A percentile compares a stretch with the other conserved stretches of the same genome.
Conservation (phyloP, 1,140 invertebrate species). For the Drosophila aff. region DNA sequence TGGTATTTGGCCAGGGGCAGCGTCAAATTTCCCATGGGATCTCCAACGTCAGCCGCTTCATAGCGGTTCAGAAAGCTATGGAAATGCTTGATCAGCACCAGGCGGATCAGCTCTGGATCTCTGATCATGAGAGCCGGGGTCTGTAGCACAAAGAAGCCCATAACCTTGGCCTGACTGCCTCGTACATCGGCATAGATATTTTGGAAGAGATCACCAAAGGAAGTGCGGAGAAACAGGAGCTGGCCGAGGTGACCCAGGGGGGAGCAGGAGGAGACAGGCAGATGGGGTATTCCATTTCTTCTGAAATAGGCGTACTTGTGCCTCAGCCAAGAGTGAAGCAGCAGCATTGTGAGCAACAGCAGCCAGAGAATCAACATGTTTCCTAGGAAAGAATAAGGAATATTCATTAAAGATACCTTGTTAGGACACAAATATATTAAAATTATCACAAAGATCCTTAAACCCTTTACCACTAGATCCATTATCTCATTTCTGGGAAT, state of each 20-base stretch:
- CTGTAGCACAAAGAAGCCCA: constrained; percentile 85
- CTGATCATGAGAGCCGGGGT: constrained; percentile 85
- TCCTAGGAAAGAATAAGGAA: neutral
- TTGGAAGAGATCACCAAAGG: constrained; percentile 76
- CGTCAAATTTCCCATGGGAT: constrained; percentile 68
- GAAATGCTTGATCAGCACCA: constrained; percentile 86
- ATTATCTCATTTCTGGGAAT: neutral
- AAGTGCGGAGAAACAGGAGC: constrained; percentile 59
- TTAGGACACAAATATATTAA: neutral
- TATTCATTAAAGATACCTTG: neutral
- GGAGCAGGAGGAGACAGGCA: constrained; percentile 47
- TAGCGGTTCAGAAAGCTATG: constrained; percentile 82
- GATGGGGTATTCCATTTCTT: constrained; percentile 42
- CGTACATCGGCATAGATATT: constrained; percentile 54
- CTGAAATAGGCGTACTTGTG: constrained; percentile 66
- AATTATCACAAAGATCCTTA: neutral
- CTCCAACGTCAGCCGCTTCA: constrained; percentile 80
- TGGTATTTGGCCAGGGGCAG: constrained; percentile 78
- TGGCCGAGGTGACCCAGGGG: constrained; percentile 70
- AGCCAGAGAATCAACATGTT: constrained; percentile 21
- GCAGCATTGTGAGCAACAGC: constrained; percentile 23
- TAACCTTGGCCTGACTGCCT: constrained; percentile 37
- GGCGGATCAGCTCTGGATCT: constrained; percentile 86
- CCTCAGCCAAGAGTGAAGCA: constrained; percentile 35
- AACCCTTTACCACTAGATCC: neutral